Percentiles rank a stretch among this genome's conserved stretches.
Evolutionary conservation across 2,113 vertebrate genomes (phyloP).

Genomic region (Oreochromis tanganicae): DNA sequence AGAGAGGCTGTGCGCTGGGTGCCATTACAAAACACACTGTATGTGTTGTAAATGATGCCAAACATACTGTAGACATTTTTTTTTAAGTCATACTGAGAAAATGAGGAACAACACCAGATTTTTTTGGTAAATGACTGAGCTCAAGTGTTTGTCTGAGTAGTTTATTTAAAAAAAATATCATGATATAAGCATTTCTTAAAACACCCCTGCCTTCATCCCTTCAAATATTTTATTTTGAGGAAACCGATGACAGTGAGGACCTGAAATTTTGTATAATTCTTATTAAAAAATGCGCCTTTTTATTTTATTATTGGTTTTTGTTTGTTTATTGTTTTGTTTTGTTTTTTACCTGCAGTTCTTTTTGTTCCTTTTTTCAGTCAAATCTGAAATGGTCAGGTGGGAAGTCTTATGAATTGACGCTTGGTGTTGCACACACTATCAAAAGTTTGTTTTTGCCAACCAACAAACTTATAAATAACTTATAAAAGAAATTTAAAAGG

Average conservation of each 20-base stretch:
- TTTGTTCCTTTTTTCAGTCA: neutral
- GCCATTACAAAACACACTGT: neutral
- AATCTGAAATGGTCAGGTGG: neutral
- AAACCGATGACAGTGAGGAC: neutral
- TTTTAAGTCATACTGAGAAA: neutral
- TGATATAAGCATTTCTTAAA: neutral
- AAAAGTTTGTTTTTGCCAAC: neutral
- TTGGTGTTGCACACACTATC: neutral
- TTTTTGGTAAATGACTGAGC: neutral
- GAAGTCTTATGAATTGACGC: neutral
- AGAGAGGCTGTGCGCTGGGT: neutral
- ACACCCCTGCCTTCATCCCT: neutral
- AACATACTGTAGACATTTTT: neutral
- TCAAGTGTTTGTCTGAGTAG: neutral
- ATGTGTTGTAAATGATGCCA: neutral
- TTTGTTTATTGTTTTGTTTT: fast-evolving
- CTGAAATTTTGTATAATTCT: neutral
- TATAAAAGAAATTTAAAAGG: neutral
- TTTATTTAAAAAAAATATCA: fast-evolving
- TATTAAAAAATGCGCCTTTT: neutral
- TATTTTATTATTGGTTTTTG: neutral
- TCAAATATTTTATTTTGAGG: neutral
- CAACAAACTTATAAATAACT: neutral
- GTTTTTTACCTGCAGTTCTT: neutral
- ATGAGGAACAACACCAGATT: neutral